These are phyloP conservation scores for Oreochromis aureus DNA, from an alignment of 2,113 vertebrate genomes.

Conservation along the genomic window DNA sequence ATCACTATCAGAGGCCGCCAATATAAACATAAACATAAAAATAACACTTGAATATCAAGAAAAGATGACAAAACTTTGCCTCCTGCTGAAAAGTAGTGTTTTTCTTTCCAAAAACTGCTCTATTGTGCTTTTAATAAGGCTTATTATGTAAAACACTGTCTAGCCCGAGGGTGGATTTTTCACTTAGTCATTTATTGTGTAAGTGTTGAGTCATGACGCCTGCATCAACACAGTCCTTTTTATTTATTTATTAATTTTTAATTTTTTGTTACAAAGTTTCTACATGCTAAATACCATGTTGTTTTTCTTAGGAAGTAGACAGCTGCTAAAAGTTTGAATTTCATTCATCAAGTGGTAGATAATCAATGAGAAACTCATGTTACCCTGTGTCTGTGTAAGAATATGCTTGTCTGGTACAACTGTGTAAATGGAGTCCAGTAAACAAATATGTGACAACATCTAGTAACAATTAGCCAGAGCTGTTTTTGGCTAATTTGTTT, in stretches of 20 bases:
- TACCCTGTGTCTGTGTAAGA: not conserved
- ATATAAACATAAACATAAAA: not conserved
- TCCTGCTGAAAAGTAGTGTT: not conserved
- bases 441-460: not conserved
- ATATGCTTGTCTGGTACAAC: not conserved
- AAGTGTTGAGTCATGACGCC: not conserved
- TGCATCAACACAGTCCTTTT: not conserved
- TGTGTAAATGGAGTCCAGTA: not conserved
- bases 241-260: fast-evolving
- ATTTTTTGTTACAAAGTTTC: not conserved
- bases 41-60: not conserved
- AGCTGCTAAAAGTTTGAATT: not conserved
- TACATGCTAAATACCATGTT: not conserved
- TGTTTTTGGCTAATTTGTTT: not conserved
- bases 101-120: not conserved
- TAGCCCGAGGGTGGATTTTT: not conserved
- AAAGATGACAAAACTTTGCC: not conserved
- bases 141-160: not conserved
- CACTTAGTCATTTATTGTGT: not conserved
- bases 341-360: not conserved
- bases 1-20: not conserved
- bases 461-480: not conserved
- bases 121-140: not conserved
- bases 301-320: not conserved
- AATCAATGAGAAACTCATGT: not conserved